Evolutionary conservation across 2,797 vertebrate genomes (phyloP), one percentile per base, ranked within the genome.

Genomic region (Enteromius trimaculatus): DNA sequence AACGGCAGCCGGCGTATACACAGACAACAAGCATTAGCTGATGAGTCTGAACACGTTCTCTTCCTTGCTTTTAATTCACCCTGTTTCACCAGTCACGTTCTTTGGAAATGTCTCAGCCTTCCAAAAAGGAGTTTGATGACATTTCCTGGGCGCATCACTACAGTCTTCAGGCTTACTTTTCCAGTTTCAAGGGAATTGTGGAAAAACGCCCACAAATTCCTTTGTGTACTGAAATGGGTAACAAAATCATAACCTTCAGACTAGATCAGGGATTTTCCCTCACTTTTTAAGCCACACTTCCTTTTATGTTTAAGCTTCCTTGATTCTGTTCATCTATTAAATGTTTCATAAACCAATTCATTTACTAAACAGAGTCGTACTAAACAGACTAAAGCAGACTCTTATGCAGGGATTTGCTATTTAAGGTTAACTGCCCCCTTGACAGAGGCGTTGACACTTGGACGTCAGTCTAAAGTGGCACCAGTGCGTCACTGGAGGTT

Each of bases 391-490:
- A n/a, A n/a, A 49, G 21, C 4, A 49, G 26, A 13, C 19, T 51
- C 55, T 64, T 62, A 53, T 65, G 21, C 78, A 68, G 10, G 29
- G 44, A 21, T 44, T 76, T 74, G 49, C n/a, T 21, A 71, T 42
- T 37, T 4, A 53, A 66, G 71, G 64, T 81, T 14, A 86, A 77
- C 66, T 34, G 74, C 39, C 69, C 74, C 47, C 68, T 79, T 82
- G 79, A 76, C 75, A 55, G 44, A 64, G 21, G 44, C 11, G 37
- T 79, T 86, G 34, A 79, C 80, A 82, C 68, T 55, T 82, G 81
- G 55, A 76, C 37, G 65, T 70, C 14, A 1, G 60, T 29, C 53
- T 77, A 84, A n/a, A 70, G 62, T 72, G 76, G 47, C 26, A 77
- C 39, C 31, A 16, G n/a, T 26, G 62, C 80, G 34, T 81, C 66